phyloP scores from a whole-genome alignment of 92 coral and sea anemone species.

The Heteractis magnifica region DNA sequence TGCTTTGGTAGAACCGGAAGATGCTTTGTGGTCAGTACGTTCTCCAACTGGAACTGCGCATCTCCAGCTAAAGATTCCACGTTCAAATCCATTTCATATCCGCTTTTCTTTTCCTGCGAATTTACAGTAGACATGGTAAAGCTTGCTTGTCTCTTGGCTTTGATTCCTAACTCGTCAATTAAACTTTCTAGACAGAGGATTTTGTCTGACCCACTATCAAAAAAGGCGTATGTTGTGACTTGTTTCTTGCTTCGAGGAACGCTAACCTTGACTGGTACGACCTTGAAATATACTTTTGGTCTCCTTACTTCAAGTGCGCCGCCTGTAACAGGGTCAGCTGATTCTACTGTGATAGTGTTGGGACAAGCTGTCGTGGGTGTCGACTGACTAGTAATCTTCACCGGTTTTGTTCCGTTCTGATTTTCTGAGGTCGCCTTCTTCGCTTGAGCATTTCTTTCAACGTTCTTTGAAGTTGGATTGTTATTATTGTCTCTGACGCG shows the following conservation, averaged over 20 bases:
- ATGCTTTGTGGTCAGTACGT: conserved; percentile 52
- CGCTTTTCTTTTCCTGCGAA: conserved; percentile 30
- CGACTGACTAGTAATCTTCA: not conserved
- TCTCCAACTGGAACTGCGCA: conserved; percentile 42
- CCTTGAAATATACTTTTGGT: conserved; percentile 64
- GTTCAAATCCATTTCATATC: conserved; percentile 57
- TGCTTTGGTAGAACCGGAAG: conserved; percentile 53
- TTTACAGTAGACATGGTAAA: conserved; percentile 51
- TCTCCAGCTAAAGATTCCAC: conserved; percentile 55
- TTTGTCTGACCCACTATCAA: conserved; percentile 70
- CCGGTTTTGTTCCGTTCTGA: conserved; percentile 2
- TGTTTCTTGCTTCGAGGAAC: conserved; percentile 31
- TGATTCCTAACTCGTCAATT: conserved; percentile 42
- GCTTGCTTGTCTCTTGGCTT: conserved; percentile 38
- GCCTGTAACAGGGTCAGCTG: conserved; percentile 31
- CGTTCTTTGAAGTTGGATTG: conserved; percentile 32
- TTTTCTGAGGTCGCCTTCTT: not conserved
- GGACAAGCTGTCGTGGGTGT: not conserved
- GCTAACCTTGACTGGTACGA: conserved; percentile 64
- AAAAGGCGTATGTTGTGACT: conserved; percentile 57
- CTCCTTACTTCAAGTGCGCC: conserved; percentile 39
- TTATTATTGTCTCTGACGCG: not conserved
- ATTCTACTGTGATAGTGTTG: conserved; percentile 16
- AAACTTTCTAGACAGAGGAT: conserved; percentile 41
- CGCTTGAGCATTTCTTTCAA: not conserved